Evolutionary conservation across 2,888 invertebrate species (phyloP), one percentile per base, ranked within the genome.

Genomic region (Selenia dentaria): DNA sequence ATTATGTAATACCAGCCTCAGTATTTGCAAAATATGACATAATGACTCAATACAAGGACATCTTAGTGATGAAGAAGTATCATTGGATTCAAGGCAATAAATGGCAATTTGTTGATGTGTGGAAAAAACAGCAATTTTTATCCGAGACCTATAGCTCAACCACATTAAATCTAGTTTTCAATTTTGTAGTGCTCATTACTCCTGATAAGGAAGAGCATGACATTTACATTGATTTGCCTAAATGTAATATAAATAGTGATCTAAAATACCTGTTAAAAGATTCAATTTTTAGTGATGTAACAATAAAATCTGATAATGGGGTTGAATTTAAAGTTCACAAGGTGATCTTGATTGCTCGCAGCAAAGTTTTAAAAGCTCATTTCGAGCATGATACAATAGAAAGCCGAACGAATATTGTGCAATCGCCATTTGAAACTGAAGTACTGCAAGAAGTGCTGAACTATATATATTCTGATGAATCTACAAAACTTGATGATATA

Each of bases 221-320:
- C n/a, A n/a, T n/a, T n/a, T n/a, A n/a, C n/a, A n/a, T n/a, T n/a
- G n/a, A n/a, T n/a, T n/a, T n/a, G n/a, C n/a, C n/a, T n/a, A n/a
- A n/a, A n/a, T n/a, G n/a, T n/a, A n/a, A n/a, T n/a, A n/a, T 41
- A 56, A 54, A 54, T 36, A 39, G 42, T 54, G 25, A 39, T 39
- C n/a, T 32, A 6, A 2, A 22, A 32, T 25, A n/a, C 16, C 11
- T 39, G 9, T n/a, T 32, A 10, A n/a, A 5, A 8, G 25, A 31
- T 8, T 4, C 10, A 8, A 11, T 16, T 2, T 25, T 16, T 4
- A 14, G 29, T 8, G 42, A 42, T 10, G 14, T 42, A 2, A 35
- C 24, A 10, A 29, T 42, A 5, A 42, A 35, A 16, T 35, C 35
- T n/a, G 16, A 11, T 5, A 29, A 42, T 10, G 35, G 35, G 1